Conservation (phyloP, 2,797 vertebrate species). For the Coilia nasus region DNA sequence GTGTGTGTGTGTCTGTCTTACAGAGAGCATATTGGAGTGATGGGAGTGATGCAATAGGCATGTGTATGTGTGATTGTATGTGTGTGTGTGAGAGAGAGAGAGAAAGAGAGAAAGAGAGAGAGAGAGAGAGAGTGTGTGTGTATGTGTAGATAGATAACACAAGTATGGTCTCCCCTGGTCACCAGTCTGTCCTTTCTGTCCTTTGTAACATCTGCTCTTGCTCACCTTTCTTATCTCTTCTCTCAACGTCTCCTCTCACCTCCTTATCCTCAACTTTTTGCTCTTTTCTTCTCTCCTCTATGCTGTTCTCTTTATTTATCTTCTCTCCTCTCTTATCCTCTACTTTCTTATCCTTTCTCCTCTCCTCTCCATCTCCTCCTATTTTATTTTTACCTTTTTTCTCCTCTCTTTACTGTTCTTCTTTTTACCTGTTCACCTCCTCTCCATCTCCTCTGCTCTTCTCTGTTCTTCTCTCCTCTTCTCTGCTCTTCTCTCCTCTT, state of each 20-base stretch:
- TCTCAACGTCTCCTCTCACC: background rate
- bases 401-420: too few relatives aligned
- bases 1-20: slow-evolving; percentile 12
- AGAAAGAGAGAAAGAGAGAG: too few relatives aligned
- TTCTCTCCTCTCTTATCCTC: background rate
- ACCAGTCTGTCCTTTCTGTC: background rate
- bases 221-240: background rate
- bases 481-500: background rate
- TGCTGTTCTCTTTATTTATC: too few relatives aligned
- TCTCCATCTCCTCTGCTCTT: too few relatives aligned
- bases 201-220: background rate
- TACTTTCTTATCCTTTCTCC: background rate
- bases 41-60: too few relatives aligned
- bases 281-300: background rate
- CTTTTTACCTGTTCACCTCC: too few relatives aligned
- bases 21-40: too few relatives aligned
- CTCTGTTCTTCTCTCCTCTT: background rate
- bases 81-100: background rate
- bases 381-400: too few relatives aligned
- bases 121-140: too few relatives aligned
- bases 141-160: too few relatives aligned
- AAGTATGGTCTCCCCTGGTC: too few relatives aligned
- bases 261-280: too few relatives aligned
- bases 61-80: background rate
- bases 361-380: background rate